Conservation (phyloP, 2,797 vertebrate genomes). For the Acomys russatus region DNA sequence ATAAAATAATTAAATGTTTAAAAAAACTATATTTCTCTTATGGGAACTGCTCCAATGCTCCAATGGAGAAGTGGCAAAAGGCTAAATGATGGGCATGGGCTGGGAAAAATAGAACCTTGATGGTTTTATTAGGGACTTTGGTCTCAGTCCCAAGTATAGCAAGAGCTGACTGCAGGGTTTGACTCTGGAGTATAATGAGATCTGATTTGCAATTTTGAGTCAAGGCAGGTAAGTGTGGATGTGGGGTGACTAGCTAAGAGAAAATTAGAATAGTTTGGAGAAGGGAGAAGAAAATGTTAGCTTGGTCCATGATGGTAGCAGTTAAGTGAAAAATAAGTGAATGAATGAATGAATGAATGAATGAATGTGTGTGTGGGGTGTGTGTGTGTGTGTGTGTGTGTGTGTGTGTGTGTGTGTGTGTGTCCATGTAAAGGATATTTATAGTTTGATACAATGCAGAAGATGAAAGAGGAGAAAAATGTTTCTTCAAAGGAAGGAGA, state of each 20-base stretch:
- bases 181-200: not conserved
- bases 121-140: not conserved
- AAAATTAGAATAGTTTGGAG: conserved; percentile 33
- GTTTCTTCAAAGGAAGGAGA: not conserved
- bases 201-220: conserved; percentile 14
- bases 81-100: not conserved
- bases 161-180: not conserved
- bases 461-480: not conserved
- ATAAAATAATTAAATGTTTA: too few species aligned
- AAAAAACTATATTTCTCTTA: not conserved
- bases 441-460: not conserved
- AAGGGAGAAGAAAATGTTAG: not conserved
- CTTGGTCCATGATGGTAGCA: not conserved
- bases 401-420: not conserved
- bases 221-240: not conserved
- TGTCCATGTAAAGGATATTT: not conserved
- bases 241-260: not conserved
- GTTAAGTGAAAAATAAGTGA: conserved; percentile 3
- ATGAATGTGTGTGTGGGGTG: not conserved
- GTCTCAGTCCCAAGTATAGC: not conserved
- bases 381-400: not conserved
- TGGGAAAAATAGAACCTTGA: not conserved
- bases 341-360: conserved; percentile 26
- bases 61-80: not conserved
- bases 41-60: not conserved